These are phyloP conservation scores for Idaea aversata DNA, from an alignment of 2,888 invertebrate species.

Conservation along the genomic window DNA sequence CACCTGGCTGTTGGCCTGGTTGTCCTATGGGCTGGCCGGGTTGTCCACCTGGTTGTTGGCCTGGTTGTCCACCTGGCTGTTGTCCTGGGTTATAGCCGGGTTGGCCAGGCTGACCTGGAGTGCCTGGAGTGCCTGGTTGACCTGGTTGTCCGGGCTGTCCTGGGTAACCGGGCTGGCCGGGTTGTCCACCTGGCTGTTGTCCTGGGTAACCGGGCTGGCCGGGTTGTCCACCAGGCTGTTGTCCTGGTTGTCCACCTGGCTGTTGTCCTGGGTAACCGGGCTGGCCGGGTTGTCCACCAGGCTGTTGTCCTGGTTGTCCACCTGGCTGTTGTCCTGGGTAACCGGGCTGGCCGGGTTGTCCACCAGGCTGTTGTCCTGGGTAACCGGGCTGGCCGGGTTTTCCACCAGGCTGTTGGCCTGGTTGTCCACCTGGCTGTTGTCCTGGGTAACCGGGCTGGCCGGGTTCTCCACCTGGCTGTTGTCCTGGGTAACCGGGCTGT, in stretches of 20 bases:
- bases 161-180: constrained; percentile 25
- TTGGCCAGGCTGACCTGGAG: too few relatives aligned
- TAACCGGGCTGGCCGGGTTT: constrained; percentile 15
- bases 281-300: constrained; percentile 15
- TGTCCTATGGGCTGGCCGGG: too few relatives aligned
- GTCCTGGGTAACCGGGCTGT: constrained; percentile 42
- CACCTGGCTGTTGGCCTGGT: too few relatives aligned
- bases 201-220: constrained; percentile 11
- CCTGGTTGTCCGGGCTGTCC: constrained; percentile 18
- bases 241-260: constrained; percentile 21
- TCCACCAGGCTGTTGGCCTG: too few relatives aligned
- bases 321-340: too few relatives aligned
- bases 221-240: constrained; percentile 22
- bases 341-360: constrained; percentile 56
- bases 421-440: constrained; percentile 14
- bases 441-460: constrained; percentile 22
- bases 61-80: constrained; percentile 4
- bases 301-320: constrained; percentile 22
- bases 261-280: constrained; percentile 20
- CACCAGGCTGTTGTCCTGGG: constrained; percentile 20
- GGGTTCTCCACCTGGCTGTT: constrained; percentile 46
- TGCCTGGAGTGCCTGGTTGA: too few relatives aligned
- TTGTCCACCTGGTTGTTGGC: too few relatives aligned
- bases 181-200: too few relatives aligned
- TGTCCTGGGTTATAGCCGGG: background rate